Evolutionary conservation across 2,113 vertebrate species (phyloP), one percentile per base, ranked within the genome.

Genomic region (Atractosteus spatula): DNA sequence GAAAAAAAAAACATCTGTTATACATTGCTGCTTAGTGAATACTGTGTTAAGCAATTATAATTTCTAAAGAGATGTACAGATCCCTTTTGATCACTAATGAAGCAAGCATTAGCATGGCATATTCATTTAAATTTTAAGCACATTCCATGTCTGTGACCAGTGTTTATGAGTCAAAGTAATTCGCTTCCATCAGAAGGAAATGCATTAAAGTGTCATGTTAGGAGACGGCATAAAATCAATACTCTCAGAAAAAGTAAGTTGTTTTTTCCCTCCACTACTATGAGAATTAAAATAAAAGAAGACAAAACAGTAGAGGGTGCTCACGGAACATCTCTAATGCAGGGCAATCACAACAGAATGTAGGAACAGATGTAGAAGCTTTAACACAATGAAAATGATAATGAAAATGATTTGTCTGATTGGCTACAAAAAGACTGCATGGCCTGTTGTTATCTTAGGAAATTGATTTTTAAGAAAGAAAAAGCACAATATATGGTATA

Each of bases 271-370:
- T 17, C 17, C 29, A 11, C 11, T 7, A 5, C 0, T 12, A 16
- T 44, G 12, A 70, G 10, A 7, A 44, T 45, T 66, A 10, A 7
- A 42, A 73, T 73, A 80, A 71, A 80, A 64, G 5, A 41, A 56
- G 79, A 71, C 43, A 14, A 68, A 78, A 87, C 89, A 87, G 87
- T 45, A 88, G 89, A 90, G 87, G 87, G 85, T 81, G 85, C 87
- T 82, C 86, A 83, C 82, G 82, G 82, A 84, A 85, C 80, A 64
- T 29, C 17, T 29, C 17, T 29, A 29, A 29, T 29, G 17, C 17
- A 29, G 17, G 17, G 17, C 17, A 29, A 29, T 29, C 17, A 29
- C 17, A 29, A 29, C 17, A 29, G 17, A 29, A 29, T 29, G 17
- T 29, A 29, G 17, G 17, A 29, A 1, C 17, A 29, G 17, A 29